Base-by-base conservation (phyloP, 2,797 vertebrate species). In the Dermochelys coriacea region DNA sequence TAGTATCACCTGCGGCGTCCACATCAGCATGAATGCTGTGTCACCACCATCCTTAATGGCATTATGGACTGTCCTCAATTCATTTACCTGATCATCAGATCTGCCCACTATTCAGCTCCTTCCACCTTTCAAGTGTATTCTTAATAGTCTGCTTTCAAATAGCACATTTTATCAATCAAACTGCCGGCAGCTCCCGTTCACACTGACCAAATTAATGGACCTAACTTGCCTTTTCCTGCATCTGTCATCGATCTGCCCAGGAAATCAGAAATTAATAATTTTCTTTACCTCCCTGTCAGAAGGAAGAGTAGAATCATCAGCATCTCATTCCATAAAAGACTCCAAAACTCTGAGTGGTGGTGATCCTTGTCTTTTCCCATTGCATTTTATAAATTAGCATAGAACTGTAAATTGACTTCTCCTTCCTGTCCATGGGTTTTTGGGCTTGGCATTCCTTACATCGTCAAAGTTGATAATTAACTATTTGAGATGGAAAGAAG, bases 31-130 rank as follows among this genome's bases (percentile, higher is more conserved):
- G n/a, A 89, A 92, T 41, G 61, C 91, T 91, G 55, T 54, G 93
- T 84, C 91, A 85, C 2, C 55, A 71, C 87, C 90, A 85, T 79
- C 81, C 12, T 85, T 75, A 96, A 51, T 18, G 90, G 93, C 90
- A 37, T 57, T 90, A 95, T 7, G 1, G 83, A 90, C 88, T 85
- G 88, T 77, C 77, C 90, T 80, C 85, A 61, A 45, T 89, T 94
- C 95, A 88, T 54, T 8, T 80, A 87, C 77, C 91, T 79, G 90
- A 94, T 52, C 85, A 85, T 82, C 94, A 87, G 81, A 87, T 64
- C 89, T 88, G 93, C 95, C 87, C 97, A 83, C 90, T 31, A 49
- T 11, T 93, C 90, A 16, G 1, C 23, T 94, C 88, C 85, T 78
- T 47, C 88, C 82, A 83, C 85, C 85, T 80, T 85, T 57, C 80